Evolutionary conservation across 2,113 vertebrate genomes (phyloP).

Genomic region (Pristiophorus japonicus): DNA sequence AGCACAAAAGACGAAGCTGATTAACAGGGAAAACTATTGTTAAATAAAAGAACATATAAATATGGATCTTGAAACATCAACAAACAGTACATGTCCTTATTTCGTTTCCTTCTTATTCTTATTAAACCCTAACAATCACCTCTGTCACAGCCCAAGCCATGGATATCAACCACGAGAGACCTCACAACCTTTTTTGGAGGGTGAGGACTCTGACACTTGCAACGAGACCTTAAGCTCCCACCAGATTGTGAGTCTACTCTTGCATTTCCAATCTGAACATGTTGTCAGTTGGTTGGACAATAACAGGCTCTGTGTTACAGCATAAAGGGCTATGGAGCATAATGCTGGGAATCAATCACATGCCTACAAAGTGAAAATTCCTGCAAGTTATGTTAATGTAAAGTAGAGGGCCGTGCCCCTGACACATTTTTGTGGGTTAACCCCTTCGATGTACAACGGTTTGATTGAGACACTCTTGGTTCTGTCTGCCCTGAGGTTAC

Average conservation of each 20-base stretch:
- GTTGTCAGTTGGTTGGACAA: background rate
- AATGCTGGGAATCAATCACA: slow-evolving; percentile 18
- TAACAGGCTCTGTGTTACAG: background rate
- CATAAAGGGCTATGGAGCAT: background rate
- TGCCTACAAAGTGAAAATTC: slow-evolving; percentile 5
- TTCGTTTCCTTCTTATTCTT: background rate
- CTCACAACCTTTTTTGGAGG: background rate
- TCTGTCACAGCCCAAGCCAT: background rate
- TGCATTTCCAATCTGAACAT: slow-evolving; percentile 4
- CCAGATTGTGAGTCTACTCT: background rate
- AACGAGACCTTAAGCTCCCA: background rate
- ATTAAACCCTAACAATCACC: background rate
- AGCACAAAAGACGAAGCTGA: background rate
- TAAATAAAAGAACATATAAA: background rate
- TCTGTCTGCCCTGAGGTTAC: background rate
- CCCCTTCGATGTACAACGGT: background rate
- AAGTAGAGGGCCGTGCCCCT: background rate
- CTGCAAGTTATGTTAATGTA: slow-evolving; percentile 13
- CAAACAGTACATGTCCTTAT: background rate
- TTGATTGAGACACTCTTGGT: background rate
- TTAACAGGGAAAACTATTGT: background rate
- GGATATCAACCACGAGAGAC: background rate
- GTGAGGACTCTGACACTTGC: background rate
- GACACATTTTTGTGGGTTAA: background rate
- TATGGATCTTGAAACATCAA: slow-evolving; percentile 23